phyloP scores from a whole-genome alignment of 2,113 vertebrate species.

The Otus sunia region DNA sequence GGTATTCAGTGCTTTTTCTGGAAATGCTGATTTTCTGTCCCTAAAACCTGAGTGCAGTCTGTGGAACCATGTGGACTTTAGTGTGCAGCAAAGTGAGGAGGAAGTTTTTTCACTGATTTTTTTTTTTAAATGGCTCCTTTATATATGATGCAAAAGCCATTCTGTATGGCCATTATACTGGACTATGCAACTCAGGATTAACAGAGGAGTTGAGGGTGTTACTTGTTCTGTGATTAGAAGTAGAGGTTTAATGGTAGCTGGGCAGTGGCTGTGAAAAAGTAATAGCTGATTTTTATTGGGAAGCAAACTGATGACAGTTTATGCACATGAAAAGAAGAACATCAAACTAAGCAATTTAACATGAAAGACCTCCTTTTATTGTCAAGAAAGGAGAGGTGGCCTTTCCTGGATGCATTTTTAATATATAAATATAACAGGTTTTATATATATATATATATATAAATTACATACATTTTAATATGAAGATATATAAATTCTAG shows the following conservation, averaged over 20 bases:
- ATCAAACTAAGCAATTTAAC: not conserved
- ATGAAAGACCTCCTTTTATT: not conserved
- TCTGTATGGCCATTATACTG: not conserved
- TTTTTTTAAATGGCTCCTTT: not conserved
- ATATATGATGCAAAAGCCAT: not conserved
- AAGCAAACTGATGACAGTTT: not conserved
- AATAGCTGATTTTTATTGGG: not conserved
- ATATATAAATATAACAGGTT: not conserved
- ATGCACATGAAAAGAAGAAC: not conserved
- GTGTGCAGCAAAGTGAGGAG: not conserved
- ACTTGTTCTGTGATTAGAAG: not conserved
- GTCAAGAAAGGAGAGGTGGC: not conserved
- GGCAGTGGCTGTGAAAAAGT: not conserved
- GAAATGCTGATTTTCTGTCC: not conserved
- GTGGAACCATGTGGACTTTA: not conserved
- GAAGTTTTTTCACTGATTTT: not conserved
- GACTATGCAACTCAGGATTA: not conserved
- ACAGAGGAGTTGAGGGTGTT: not conserved
- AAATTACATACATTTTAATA: not conserved
- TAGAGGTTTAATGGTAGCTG: not conserved
- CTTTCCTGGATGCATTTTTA: not conserved
- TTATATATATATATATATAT: not conserved
- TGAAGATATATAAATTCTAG: not conserved
- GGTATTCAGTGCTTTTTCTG: not conserved
- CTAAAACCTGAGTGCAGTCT: not conserved